Base-by-base conservation (phyloP, 2,113 vertebrate genomes). In the Odocoileus hemionus region DNA sequence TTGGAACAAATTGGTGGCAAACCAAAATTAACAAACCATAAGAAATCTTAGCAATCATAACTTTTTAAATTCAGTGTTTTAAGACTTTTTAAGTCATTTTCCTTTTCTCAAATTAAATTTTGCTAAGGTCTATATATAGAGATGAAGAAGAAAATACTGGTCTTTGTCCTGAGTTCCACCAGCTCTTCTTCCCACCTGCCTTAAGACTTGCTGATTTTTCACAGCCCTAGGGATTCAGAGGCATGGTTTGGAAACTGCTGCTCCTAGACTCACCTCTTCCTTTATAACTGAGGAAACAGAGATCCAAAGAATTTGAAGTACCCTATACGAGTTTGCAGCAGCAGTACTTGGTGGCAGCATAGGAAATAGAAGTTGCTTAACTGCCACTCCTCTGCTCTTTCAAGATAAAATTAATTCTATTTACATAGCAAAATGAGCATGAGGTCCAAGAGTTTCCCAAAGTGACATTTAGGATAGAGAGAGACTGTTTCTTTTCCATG, bases 391-490 rank as follows among this genome's bases (percentile, higher is more conserved):
- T 50, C 91, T 83, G 93, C 67, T 95, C 91, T 85, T 95, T 93
- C 89, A 58, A 97, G 96, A 97, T 97, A 97, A 98, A 97, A 93
- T 95, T 97, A 98, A 97, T 97, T 98, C 96, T 98, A 95, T 98
- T 98, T 97, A 94, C 95, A 94, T 85, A 96, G 96, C 91, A 97
- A 97, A 97, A 98, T 97, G 83, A 98, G 26, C 61, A 89, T n/a
- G 47, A 93, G 70, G 96, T 93, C 89, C 61, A 91, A 74, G 83
- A 88, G 91, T 86, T 91, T 94, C 86, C 91, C 97, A 95, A 97
- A 97, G 95, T 97, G 97, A 97, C 96, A 91, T 93, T 90, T 94
- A 91, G 94, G 78, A 91, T 58, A 61, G 80, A 79, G 55, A 95
- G 82, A 96, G 79, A 86, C 64, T 57, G 21, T 80, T 97, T 83